phyloP scores from a whole-genome alignment of 2,888 invertebrate genomes.

The Agrochola lychnidis region DNA sequence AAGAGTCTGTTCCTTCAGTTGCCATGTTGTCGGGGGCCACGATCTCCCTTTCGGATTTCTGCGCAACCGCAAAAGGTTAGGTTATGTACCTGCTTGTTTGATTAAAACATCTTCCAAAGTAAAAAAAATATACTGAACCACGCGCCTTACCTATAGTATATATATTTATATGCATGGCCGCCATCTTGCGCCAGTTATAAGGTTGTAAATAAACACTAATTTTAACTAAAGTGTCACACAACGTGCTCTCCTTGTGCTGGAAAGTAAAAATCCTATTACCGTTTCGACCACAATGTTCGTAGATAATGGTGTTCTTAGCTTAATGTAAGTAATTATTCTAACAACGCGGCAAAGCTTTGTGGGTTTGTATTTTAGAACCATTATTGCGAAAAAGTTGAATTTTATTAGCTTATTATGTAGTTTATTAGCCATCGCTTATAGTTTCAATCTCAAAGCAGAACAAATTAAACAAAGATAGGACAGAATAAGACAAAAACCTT shows the following conservation, averaged over 20 bases:
- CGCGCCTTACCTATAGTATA: background rate
- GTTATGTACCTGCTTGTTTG: background rate
- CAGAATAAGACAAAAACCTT: background rate
- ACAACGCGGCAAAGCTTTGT: background rate
- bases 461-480: background rate
- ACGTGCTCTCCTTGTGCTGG: background rate
- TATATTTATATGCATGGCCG: no score
- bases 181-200: background rate
- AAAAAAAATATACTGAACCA: background rate
- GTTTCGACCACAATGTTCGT: constrained; percentile 10
- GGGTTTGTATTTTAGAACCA: background rate
- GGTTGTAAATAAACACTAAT: constrained; percentile 35
- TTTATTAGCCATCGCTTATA: background rate
- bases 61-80: no score
- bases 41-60: no score
- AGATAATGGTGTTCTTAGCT: constrained; percentile 12
- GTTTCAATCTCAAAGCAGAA: background rate
- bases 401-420: background rate
- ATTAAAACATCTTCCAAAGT: background rate
- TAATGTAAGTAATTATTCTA: background rate
- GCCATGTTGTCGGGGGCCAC: no score
- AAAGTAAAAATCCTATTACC: constrained; percentile 31
- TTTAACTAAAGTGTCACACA: constrained; percentile 30
- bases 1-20: no score
- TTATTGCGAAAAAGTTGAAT: background rate